phyloP scores from a whole-genome alignment of 2,888 invertebrate species.

The Eumacrocentrus americanus region DNA sequence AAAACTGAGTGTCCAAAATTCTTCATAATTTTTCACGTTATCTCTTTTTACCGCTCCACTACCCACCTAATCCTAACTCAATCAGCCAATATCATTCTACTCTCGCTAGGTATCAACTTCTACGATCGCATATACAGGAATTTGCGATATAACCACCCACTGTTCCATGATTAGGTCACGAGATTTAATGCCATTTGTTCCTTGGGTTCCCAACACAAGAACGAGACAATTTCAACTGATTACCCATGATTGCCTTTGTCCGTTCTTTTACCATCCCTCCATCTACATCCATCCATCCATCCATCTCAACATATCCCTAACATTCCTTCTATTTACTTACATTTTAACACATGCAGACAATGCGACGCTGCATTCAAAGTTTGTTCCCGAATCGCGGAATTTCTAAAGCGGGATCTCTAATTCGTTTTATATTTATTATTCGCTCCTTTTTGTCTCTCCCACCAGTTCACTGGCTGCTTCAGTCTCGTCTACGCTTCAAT shows the following conservation, averaged over 20 bases:
- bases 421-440: neutral
- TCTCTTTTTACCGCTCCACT: no score
- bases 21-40: no score
- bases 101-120: neutral
- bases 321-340: constrained; percentile 43
- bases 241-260: neutral
- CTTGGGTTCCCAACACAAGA: neutral
- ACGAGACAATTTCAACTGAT: neutral
- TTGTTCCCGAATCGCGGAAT: constrained; percentile 29
- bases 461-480: constrained; percentile 14
- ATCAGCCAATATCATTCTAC: no score
- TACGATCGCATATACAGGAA: no score
- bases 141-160: no score
- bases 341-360: constrained; percentile 46
- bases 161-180: neutral
- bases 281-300: neutral
- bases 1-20: no score
- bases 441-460: constrained; percentile 6
- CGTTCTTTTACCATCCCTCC: neutral
- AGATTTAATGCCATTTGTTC: neutral
- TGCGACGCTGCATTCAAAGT: constrained; percentile 45
- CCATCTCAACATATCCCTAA: constrained; percentile 4
- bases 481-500: constrained; percentile 4
- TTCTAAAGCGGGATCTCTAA: neutral
- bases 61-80: no score